phyloP scores from a whole-genome alignment of 2,797 vertebrate genomes.

The Ara ararauna region DNA sequence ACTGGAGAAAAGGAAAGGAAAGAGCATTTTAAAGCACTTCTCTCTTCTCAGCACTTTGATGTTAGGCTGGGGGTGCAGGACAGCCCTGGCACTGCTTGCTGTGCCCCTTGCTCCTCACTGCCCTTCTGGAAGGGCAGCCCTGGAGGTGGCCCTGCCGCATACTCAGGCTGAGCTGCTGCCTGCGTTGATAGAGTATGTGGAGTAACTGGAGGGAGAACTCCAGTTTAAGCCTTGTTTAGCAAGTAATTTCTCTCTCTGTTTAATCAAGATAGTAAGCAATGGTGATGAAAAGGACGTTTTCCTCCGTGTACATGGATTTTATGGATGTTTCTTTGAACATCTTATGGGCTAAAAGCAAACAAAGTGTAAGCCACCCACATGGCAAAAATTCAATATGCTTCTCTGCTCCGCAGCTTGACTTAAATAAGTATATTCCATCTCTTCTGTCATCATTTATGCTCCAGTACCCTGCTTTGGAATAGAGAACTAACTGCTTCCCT shows the following conservation, averaged over 20 bases:
- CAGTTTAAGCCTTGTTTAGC: not conserved
- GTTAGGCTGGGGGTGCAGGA: not conserved
- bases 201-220: not conserved
- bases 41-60: not conserved
- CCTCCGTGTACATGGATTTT: not conserved
- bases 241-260: not conserved
- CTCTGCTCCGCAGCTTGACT: not conserved
- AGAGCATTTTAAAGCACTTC: not conserved
- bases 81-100: not conserved
- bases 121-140: not conserved
- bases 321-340: not conserved
- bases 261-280: not conserved
- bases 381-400: not conserved
- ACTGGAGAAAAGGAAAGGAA: not conserved
- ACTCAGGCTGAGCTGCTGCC: not conserved
- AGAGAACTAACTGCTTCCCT: not conserved
- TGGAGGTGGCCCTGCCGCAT: too few species aligned
- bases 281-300: not conserved
- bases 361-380: not conserved
- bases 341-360: not conserved
- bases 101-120: not conserved
- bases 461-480: not conserved
- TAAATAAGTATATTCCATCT: not conserved
- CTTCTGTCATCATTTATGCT: not conserved
- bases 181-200: accelerated